Percentiles rank a stretch among this genome's conserved stretches.
Evolutionary conservation across 2,888 invertebrate species (phyloP).

Genomic region (Hesperia comma): DNA sequence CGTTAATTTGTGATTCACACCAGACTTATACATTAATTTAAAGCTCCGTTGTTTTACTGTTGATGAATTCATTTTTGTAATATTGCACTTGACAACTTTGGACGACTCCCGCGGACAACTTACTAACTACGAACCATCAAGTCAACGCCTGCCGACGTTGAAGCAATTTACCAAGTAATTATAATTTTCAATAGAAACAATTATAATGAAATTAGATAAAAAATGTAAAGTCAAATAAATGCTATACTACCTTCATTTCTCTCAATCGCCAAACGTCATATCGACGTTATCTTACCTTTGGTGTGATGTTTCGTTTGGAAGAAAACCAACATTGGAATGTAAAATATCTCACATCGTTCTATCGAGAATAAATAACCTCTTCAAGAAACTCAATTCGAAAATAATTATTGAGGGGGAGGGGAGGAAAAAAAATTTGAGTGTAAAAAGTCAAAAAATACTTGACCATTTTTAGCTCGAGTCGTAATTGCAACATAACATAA

Average conservation of each 20-base stretch:
- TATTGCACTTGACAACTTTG: conserved; percentile 36
- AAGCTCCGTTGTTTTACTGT: conserved; percentile 38
- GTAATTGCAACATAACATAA: conserved; percentile 77
- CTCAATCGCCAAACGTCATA: conserved; percentile 67
- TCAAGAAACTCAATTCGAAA: conserved; percentile 69
- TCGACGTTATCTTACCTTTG: conserved; percentile 80
- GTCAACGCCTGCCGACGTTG: background rate
- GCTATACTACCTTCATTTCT: conserved; percentile 83
- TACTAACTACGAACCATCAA: conserved; percentile 24
- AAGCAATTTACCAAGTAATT: conserved; percentile 23
- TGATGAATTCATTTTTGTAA: conserved; percentile 26
- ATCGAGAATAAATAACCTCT: conserved; percentile 55
- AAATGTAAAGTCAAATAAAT: conserved; percentile 81
- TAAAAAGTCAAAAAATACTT: conserved; percentile 85
- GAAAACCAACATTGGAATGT: conserved; percentile 78
- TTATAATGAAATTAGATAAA: conserved; percentile 38
- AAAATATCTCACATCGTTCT: conserved; percentile 69
- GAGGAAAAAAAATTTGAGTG: conserved; percentile 81
- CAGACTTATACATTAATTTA: conserved; percentile 44
- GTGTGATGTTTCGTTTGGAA: conserved; percentile 70
- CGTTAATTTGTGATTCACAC: conserved; percentile 35
- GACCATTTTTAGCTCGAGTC: conserved; percentile 83
- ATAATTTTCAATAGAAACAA: conserved; percentile 33
- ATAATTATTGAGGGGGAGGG: conserved; percentile 55
- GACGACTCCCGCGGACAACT: conserved; percentile 19